Percentiles rank a stretch among this genome's conserved stretches.
phyloP scores from a whole-genome alignment of 2,888 invertebrate genomes.

The Euplexia lucipara region DNA sequence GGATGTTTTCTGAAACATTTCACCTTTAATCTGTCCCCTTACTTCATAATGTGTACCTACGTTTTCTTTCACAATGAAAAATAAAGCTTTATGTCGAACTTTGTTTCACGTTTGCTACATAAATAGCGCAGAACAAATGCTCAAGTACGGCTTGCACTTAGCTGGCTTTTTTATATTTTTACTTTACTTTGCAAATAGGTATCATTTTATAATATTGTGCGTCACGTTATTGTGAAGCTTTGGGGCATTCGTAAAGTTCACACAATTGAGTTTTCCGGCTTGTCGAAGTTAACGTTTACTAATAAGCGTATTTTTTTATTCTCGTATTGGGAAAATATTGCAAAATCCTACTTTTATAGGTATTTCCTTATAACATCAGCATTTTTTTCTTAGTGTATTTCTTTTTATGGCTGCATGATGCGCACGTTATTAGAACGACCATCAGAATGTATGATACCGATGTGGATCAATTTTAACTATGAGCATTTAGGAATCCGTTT shows the following conservation, averaged over 20 bases:
- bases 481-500: neutral
- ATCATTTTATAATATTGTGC: slow-evolving; percentile 1
- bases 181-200: neutral
- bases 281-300: neutral
- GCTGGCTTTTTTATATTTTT: slow-evolving; percentile 30
- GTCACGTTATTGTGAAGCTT: slow-evolving; percentile 13
- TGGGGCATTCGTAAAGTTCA: slow-evolving; percentile 1
- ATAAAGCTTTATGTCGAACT: slow-evolving; percentile 1
- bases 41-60: slow-evolving; percentile 17
- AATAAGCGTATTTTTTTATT: slow-evolving; percentile 18
- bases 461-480: neutral
- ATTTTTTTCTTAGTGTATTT: slow-evolving; percentile 1
- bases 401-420: neutral
- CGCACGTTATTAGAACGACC: neutral
- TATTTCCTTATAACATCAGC: too few relatives aligned
- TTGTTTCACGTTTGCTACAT: slow-evolving; percentile 3
- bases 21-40: slow-evolving; percentile 5
- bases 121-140: slow-evolving; percentile 22
- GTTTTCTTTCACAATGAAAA: slow-evolving; percentile 12
- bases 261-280: neutral
- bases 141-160: slow-evolving; percentile 11
- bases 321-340: neutral
- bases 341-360: slow-evolving; percentile 6
- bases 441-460: neutral
- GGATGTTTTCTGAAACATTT: slow-evolving; percentile 28